phyloP scores from a whole-genome alignment of 2,113 vertebrate species.

The Takifugu bimaculatus region DNA sequence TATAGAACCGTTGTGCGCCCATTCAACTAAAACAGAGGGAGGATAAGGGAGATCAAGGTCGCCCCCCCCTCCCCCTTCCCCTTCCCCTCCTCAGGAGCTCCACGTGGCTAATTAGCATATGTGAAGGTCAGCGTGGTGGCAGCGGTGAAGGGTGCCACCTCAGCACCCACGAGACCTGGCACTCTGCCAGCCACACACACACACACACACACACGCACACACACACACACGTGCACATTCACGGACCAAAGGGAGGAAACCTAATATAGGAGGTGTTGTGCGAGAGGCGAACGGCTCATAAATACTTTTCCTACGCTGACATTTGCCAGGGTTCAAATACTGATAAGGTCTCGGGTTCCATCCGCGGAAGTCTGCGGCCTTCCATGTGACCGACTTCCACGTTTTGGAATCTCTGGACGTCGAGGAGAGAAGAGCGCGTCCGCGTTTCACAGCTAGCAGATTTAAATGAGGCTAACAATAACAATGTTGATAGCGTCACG shows the following conservation, averaged over 20 bases:
- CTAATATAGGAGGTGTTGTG: conserved; percentile 44
- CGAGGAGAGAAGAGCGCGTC: conserved; percentile 1
- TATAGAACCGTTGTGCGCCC: too few species aligned
- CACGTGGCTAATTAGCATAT: conserved; percentile 94
- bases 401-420: conserved; percentile 36
- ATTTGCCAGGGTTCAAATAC: conserved; percentile 59
- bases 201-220: conserved; percentile 31
- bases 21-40: not conserved
- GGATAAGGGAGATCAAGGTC: conserved; percentile 12
- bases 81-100: conserved; percentile 73
- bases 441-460: not conserved
- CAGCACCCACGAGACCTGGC: conserved; percentile 76
- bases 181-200: conserved; percentile 69
- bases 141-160: conserved; percentile 63
- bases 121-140: conserved; percentile 83
- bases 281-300: conserved; percentile 20
- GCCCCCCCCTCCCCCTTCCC: conserved; percentile 50
- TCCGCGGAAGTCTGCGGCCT: conserved; percentile 56
- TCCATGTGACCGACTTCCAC: conserved; percentile 54
- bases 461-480: not conserved
- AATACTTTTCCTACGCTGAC: conserved; percentile 52
- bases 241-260: conserved; percentile 56
- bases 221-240: conserved; percentile 23
- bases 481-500: too few species aligned
- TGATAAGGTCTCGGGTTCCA: conserved; percentile 32